phyloP scores from a whole-genome alignment of 2,113 vertebrate species.

The Gasterosteus nipponicus region DNA sequence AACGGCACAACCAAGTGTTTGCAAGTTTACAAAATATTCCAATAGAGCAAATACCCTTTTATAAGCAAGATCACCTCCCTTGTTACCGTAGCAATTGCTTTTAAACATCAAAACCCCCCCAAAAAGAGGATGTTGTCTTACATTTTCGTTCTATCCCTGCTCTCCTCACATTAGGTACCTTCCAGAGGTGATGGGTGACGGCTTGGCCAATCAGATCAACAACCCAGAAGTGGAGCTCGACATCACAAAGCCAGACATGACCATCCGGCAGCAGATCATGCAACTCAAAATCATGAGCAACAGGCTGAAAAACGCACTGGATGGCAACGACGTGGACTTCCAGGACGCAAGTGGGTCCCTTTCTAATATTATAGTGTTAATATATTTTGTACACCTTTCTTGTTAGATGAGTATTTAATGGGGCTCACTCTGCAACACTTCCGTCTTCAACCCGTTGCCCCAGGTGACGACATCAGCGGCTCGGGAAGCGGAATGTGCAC shows the following conservation, averaged over 20 bases:
- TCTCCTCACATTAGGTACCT: conserved; percentile 85
- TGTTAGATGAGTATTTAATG: not conserved
- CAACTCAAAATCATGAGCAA: conserved; percentile 97
- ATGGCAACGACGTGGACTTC: conserved; percentile 91
- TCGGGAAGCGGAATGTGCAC: conserved; percentile 92
- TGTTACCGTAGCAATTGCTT: not conserved
- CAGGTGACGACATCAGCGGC: conserved; percentile 94
- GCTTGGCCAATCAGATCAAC: conserved; percentile 96
- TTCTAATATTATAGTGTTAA: not conserved
- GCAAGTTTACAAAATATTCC: not conserved
- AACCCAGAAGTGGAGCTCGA: conserved; percentile 98
- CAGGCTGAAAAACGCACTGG: conserved; percentile 88
- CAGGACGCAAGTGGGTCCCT: conserved; percentile 84
- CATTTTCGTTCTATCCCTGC: not conserved
- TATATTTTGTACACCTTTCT: not conserved
- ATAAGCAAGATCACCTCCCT: not conserved
- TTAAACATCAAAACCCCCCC: not conserved
- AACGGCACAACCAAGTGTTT: not conserved
- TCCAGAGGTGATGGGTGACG: conserved; percentile 94
- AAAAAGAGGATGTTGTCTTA: not conserved
- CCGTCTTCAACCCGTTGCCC: not conserved
- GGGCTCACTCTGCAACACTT: not conserved
- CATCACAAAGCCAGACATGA: conserved; percentile 98
- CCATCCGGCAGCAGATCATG: conserved; percentile 97
- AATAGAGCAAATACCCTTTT: not conserved